Conservation (phyloP, 2,888 invertebrate species). For the Priocnemis perturbator region DNA sequence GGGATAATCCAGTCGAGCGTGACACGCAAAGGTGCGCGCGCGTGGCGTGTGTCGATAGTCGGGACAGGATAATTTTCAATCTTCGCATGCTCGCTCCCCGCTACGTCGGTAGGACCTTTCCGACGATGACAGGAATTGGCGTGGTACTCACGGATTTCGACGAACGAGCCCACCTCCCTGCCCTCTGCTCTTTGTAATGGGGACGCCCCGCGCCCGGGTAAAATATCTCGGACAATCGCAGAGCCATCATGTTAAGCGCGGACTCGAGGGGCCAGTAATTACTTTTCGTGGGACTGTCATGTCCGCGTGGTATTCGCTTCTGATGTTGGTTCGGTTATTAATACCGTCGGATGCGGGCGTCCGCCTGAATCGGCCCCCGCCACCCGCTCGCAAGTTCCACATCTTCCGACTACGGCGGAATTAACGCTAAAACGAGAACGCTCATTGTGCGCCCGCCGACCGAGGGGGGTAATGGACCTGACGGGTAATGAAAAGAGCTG, state of each 20-base stretch:
- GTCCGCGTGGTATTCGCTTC: conserved; percentile 37
- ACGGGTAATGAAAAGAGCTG: conserved; percentile 6
- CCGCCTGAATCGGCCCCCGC: background rate
- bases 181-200: background rate
- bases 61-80: background rate
- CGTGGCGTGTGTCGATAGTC: background rate
- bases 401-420: conserved; percentile 5
- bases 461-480: background rate
- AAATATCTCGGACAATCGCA: conserved; percentile 27
- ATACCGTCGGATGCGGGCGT: conserved; percentile 33
- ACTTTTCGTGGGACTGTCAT: conserved; percentile 54
- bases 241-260: conserved; percentile 44
- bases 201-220: too few relatives aligned
- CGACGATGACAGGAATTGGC: background rate
- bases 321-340: conserved; percentile 47
- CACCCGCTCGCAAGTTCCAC: background rate
- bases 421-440: conserved; percentile 3
- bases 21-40: background rate
- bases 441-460: background rate
- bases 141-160: too few relatives aligned
- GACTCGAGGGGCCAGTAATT: conserved; percentile 54
- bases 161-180: background rate
- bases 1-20: conserved; percentile 1
- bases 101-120: background rate
- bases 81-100: background rate